Percentiles rank a stretch among this genome's conserved stretches.
phyloP scores from a whole-genome alignment of 2,797 vertebrate genomes.

The Lateolabrax maculatus region DNA sequence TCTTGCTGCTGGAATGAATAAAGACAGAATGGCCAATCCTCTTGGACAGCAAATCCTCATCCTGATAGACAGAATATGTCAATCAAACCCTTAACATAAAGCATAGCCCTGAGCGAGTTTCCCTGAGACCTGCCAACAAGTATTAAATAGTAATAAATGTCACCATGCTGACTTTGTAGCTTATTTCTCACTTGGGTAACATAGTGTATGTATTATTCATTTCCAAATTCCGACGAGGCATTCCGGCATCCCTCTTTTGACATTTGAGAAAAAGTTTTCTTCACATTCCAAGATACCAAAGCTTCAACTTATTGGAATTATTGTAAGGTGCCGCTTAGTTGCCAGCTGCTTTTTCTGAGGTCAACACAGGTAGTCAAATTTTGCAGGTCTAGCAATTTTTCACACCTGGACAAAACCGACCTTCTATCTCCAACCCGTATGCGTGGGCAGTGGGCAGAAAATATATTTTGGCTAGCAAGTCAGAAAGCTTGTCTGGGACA shows the following conservation, averaged over 20 bases:
- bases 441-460: constrained; percentile 72
- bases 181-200: constrained; percentile 38
- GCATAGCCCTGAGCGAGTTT: no score
- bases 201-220: constrained; percentile 30
- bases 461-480: constrained; percentile 72
- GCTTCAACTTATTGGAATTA: constrained; percentile 30
- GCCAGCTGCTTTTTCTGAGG: constrained; percentile 25
- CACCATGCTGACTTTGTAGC: constrained; percentile 42
- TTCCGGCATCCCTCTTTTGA: background rate
- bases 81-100: constrained; percentile 30
- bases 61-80: constrained; percentile 28
- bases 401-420: constrained; percentile 59
- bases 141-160: constrained; percentile 63
- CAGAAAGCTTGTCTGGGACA: constrained; percentile 72
- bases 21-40: constrained; percentile 17
- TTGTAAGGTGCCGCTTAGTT: constrained; percentile 1
- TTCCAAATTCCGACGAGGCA: constrained; percentile 1
- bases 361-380: constrained; percentile 38
- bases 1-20: constrained; percentile 11
- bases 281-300: constrained; percentile 23
- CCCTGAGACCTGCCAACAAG: constrained; percentile 50
- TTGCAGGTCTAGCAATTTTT: constrained; percentile 56
- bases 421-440: constrained; percentile 61
- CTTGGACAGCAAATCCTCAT: constrained; percentile 32
- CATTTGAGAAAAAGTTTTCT: constrained; percentile 34